Evolutionary conservation across 2,797 vertebrate genomes (phyloP), one percentile per base, ranked within the genome.

Genomic region (Buceros bicornis): DNA sequence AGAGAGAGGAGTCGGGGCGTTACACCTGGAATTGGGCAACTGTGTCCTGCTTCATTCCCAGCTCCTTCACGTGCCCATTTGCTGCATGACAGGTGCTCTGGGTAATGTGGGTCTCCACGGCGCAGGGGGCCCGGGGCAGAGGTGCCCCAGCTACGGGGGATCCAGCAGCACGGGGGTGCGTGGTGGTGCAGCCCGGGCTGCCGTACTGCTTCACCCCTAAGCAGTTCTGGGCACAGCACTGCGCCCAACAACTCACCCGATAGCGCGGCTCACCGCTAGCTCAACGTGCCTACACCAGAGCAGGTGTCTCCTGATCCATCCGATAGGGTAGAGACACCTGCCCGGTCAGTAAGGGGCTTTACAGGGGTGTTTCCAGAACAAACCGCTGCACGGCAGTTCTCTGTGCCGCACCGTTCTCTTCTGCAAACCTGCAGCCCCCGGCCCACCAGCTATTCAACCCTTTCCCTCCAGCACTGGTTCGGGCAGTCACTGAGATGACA

Each of bases 161-260:
- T 14, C 11, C 82, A 24, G 82, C 65, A 40, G 81, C 82, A 5
- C 0, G 19, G 16, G 35, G 45, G 47, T 5, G 1, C 4, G 48
- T 5, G 65, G 60, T 4, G 3, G 22, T 0, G 45, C 0, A 15
- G 57, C 25, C 3, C 15, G 62, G 6, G 1, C 50, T 40, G 42
- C 70, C 10, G 1, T 1, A 0, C 42, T 1, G 17, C 90, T 65
- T 17, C 22, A 0, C 0, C 21, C 6, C 53, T 57, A 0, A 1
- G 43, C 1, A 2, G 7, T 40, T 28, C 21, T 19, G 42, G 11
- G 42, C 35, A 4, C 4, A 6, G 53, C 1, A 8, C 40, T 19
- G 0, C 1, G 28, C 70, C 7, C 45, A 65, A 20, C 7, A 1
- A 5, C 65, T 66, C 18, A 0, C 22, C 72, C 65, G 3, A 7